A percentile compares a stretch with the other conserved stretches of the same genome.
Evolutionary conservation across 2,797 vertebrate species (phyloP).

Genomic region (Takifugu rubripes): DNA sequence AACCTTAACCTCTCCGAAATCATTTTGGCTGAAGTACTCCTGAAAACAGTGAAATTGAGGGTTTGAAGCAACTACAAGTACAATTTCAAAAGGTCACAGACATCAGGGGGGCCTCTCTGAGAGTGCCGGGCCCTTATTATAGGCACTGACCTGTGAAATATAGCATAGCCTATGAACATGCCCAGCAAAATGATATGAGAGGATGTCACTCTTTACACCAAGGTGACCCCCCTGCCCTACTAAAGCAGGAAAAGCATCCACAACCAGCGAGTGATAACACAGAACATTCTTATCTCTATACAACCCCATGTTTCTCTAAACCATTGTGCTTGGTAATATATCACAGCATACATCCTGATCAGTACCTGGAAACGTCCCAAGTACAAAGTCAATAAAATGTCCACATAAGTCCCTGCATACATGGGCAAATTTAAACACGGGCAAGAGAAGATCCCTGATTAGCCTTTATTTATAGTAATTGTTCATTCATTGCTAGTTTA

Average conservation of each 20-base stretch:
- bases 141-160: constrained; percentile 78
- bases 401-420: neutral
- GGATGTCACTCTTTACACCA: constrained; percentile 70
- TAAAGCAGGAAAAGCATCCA: constrained; percentile 28
- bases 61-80: constrained; percentile 65
- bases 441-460: no score
- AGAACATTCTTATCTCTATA: constrained; percentile 9
- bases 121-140: constrained; percentile 64
- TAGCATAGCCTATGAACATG: constrained; percentile 64
- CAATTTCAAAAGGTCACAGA: constrained; percentile 73
- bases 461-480: no score
- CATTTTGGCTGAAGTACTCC: constrained; percentile 25
- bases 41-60: constrained; percentile 36
- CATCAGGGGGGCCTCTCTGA: constrained; percentile 70
- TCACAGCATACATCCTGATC: neutral
- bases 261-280: constrained; percentile 25
- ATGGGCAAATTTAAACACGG: no score
- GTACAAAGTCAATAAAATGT: no score
- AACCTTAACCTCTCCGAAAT: constrained; percentile 10
- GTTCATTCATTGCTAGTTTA: no score
- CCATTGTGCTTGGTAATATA: no score
- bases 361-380: neutral
- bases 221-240: constrained; percentile 48
- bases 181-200: constrained; percentile 78
- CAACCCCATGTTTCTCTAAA: constrained; percentile 5